Conservation (phyloP, 2,888 invertebrate species). For the Dicycla oo region DNA sequence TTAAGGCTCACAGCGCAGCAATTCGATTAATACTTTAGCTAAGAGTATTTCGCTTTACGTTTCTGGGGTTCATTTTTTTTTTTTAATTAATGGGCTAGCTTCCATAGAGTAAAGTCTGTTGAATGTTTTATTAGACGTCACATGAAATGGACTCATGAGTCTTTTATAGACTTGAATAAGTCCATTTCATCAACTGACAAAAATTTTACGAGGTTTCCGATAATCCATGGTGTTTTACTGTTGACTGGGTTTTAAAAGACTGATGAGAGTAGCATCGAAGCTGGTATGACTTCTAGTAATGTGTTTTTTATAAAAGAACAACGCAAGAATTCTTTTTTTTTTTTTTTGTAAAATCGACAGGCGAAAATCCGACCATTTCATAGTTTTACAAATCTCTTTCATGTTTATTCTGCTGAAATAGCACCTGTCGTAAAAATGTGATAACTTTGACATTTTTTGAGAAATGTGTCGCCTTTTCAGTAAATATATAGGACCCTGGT, state of each 20-base stretch:
- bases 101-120: background rate
- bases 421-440: too few relatives aligned
- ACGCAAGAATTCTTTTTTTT: too few relatives aligned
- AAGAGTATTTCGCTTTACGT: conserved; percentile 25
- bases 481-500: background rate
- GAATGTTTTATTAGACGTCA: conserved; percentile 2
- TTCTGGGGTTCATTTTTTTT: conserved; percentile 7
- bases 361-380: background rate
- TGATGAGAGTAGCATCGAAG: background rate
- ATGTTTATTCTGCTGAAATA: background rate
- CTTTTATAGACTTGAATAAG: too few relatives aligned
- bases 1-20: conserved; percentile 47
- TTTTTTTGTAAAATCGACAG: background rate
- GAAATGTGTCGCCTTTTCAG: background rate
- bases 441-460: background rate
- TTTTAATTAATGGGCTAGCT: background rate
- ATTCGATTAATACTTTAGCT: conserved; percentile 47
- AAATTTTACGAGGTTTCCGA: background rate
- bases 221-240: background rate
- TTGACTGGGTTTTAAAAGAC: background rate
- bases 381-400: background rate
- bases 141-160: background rate
- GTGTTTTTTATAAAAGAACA: background rate
- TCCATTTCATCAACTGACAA: background rate
- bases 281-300: background rate